Evolutionary conservation across 2,888 invertebrate species (phyloP), one percentile per base, ranked within the genome.

Genomic region (Tortricodes alternella): DNA sequence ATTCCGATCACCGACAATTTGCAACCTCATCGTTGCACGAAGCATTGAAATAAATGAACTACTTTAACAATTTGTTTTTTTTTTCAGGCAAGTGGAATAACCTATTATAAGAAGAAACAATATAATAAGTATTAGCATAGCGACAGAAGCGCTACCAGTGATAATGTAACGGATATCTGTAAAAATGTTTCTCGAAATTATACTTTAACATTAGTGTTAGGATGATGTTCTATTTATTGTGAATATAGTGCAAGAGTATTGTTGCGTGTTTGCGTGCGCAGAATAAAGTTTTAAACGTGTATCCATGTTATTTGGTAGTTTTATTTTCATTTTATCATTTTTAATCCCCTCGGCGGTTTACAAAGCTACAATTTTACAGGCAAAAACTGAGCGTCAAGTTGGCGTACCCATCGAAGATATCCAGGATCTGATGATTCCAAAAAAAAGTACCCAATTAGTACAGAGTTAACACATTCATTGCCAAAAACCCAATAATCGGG

Each of bases 31-130:
- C n/a, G n/a, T n/a, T n/a, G n/a, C 0, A 27, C 2, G 3, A 1
- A n/a, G n/a, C 3, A n/a, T n/a, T n/a, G n/a, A n/a, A n/a, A 9
- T 18, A 9, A 15, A 18, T 5, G 16, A 15, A 0, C 16, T 9
- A 7, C 11, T 51, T n/a, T 27, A n/a, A 44, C 16, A 52, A 4
- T 18, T 23, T 43, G 59, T 62, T 68, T 71, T 63, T 60, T 55
- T 58, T 86, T 83, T 50, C 86, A 89, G 89, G 66, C 83, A 85
- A 76, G 86, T 83, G 64, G 87, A 87, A 43, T 89, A 84, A 70
- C 61, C 13, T 49, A 34, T 15, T 21, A 53, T 43, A 57, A 66
- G 62, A 65, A 64, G 65, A 71, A 63, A 68, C 62, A 52, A 65
- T 72, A 71, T 68, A 57, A 70, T 75, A 81, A 87, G 88, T 87